Evolutionary conservation across 2,797 vertebrate genomes (phyloP).

Genomic region (Sebastes steindachneri): DNA sequence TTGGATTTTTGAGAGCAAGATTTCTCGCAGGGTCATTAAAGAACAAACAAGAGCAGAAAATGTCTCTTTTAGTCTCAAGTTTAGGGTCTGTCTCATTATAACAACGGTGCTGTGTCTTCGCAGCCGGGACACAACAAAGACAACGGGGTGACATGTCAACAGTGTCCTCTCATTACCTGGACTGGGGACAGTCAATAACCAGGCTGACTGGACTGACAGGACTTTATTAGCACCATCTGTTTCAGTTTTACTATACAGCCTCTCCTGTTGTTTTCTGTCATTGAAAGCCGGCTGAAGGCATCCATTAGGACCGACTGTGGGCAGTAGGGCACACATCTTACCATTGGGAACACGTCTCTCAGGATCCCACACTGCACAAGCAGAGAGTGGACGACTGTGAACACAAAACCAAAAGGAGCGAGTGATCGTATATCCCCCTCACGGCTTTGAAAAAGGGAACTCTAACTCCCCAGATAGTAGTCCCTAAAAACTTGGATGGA

Average conservation of each 20-base stretch:
- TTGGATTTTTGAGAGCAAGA: constrained; percentile 29
- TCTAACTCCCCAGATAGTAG: constrained; percentile 57
- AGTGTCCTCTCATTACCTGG: constrained; percentile 73
- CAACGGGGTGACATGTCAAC: constrained; percentile 56
- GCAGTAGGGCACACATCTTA: constrained; percentile 61
- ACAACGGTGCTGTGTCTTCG: constrained; percentile 31
- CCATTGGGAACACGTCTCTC: constrained; percentile 72
- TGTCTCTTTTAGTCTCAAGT: constrained; percentile 36
- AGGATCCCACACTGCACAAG: constrained; percentile 61
- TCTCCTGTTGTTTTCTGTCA: constrained; percentile 74
- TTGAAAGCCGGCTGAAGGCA: constrained; percentile 70
- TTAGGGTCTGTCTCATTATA: constrained; percentile 74
- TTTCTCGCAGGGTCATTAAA: constrained; percentile 35
- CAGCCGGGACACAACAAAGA: constrained; percentile 51
- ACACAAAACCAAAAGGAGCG: constrained; percentile 37
- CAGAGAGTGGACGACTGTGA: constrained; percentile 39
- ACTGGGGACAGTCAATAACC: constrained; percentile 62
- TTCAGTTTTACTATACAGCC: constrained; percentile 76
- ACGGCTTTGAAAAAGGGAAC: constrained; percentile 64
- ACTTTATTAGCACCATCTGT: constrained; percentile 83
- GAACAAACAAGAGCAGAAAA: constrained; percentile 36
- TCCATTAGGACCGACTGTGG: constrained; percentile 63
- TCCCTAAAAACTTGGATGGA: constrained; percentile 67
- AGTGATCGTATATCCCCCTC: constrained; percentile 49
- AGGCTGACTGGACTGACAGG: constrained; percentile 58